Percentiles rank a stretch among this genome's conserved stretches.
These are phyloP conservation scores for Phrynosoma blainvillii DNA, from an alignment of 2,113 vertebrate species.

Conservation along the genomic window DNA sequence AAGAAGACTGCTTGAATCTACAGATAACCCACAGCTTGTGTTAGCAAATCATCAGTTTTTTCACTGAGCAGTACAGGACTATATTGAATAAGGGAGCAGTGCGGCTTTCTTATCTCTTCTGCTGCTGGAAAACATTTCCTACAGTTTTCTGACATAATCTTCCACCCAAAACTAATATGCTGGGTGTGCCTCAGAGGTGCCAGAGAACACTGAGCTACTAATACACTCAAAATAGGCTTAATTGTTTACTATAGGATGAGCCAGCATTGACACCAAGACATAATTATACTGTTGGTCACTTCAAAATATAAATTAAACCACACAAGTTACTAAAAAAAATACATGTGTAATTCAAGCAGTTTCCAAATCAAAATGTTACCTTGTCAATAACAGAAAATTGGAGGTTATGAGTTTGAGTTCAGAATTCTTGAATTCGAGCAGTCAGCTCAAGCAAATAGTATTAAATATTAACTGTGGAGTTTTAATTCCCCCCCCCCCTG, in stretches of 20 bases:
- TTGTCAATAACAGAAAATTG: too few species aligned
- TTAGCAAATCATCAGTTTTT: not conserved
- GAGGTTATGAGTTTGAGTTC: too few species aligned
- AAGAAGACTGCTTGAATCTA: conserved; percentile 1
- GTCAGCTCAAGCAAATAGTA: not conserved
- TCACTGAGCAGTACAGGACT: not conserved
- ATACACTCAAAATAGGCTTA: not conserved
- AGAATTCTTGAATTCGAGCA: not conserved
- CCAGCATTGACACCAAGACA: not conserved
- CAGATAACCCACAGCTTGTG: not conserved
- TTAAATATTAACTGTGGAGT: not conserved
- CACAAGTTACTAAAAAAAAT: not conserved
- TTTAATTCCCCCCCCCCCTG: not conserved
- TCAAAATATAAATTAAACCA: not conserved
- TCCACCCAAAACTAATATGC: not conserved
- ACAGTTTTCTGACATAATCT: not conserved
- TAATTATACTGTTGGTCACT: not conserved
- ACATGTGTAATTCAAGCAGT: not conserved
- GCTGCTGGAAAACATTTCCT: conserved; percentile 11
- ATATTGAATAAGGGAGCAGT: not conserved
- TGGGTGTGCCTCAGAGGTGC: not conserved
- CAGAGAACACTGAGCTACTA: not conserved
- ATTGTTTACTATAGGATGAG: conserved; percentile 1
- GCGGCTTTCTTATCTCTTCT: not conserved
- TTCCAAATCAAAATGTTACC: not conserved